Evolutionary conservation across 2,797 vertebrate genomes (phyloP).

Genomic region (Microcaecilia unicolor): DNA sequence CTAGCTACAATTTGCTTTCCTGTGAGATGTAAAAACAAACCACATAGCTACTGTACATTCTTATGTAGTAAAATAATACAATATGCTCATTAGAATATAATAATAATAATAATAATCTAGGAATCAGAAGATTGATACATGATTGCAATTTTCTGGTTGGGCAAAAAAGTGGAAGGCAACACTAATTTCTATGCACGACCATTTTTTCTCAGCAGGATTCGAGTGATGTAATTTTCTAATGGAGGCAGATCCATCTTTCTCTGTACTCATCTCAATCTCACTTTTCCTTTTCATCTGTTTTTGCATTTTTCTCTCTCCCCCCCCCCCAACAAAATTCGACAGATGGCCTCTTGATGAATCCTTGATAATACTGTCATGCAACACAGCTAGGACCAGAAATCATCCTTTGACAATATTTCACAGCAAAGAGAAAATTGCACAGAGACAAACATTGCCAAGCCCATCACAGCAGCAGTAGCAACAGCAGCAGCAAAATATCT

Average conservation of each 20-base stretch:
- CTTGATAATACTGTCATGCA: slow-evolving; percentile 99
- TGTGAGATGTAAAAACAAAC: too few relatives aligned
- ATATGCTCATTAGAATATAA: slow-evolving; percentile 62
- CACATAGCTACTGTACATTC: too few relatives aligned
- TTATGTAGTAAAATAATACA: too few relatives aligned
- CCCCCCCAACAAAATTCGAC: too few relatives aligned
- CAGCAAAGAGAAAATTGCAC: slow-evolving; percentile 88
- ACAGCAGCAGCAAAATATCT: slow-evolving; percentile 76
- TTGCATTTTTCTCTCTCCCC: too few relatives aligned
- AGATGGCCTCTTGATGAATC: slow-evolving; percentile 99
- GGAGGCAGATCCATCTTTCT: slow-evolving; percentile 65
- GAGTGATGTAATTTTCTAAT: too few relatives aligned
- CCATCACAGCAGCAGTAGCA: slow-evolving; percentile 66
- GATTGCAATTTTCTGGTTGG: slow-evolving; percentile 58
- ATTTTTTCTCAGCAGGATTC: too few relatives aligned
- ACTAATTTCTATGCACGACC: slow-evolving; percentile 67
- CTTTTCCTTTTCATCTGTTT: slow-evolving; percentile 72
- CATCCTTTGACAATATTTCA: slow-evolving; percentile 97
- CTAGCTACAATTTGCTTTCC: too few relatives aligned
- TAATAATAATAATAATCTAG: slow-evolving; percentile 49
- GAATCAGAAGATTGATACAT: slow-evolving; percentile 51
- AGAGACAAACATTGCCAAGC: slow-evolving; percentile 84
- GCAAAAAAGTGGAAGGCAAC: slow-evolving; percentile 53
- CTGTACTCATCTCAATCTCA: too few relatives aligned
- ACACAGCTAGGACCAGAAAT: slow-evolving; percentile 98